Conservation (phyloP, 2,888 invertebrate genomes). For the Drosophila cracens region DNA sequence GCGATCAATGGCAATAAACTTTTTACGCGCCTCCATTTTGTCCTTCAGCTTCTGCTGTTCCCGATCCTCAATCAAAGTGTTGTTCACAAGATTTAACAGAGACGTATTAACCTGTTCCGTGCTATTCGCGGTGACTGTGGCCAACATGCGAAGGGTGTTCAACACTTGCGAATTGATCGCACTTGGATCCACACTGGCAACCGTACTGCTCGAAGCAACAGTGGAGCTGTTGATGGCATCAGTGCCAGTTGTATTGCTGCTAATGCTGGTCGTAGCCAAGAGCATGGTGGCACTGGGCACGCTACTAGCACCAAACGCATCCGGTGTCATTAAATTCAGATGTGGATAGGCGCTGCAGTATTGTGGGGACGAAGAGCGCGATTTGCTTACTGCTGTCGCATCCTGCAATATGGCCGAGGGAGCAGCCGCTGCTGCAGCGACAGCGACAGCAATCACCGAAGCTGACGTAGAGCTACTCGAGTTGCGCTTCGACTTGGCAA, state of each 20-base stretch:
- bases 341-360: constrained; percentile 81
- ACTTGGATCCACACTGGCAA: constrained; percentile 26
- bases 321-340: constrained; percentile 94
- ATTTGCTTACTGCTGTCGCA: constrained; percentile 56
- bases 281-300: constrained; percentile 36
- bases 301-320: constrained; percentile 89
- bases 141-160: constrained; percentile 84
- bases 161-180: constrained; percentile 83
- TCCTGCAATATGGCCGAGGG: constrained; percentile 64
- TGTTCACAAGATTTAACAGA: constrained; percentile 83
- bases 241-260: constrained; percentile 23
- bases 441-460: constrained; percentile 68
- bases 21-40: constrained; percentile 81
- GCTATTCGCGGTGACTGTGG: constrained; percentile 81
- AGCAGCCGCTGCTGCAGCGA: constrained; percentile 67
- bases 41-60: constrained; percentile 83
- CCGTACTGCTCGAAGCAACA: constrained; percentile 12
- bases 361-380: constrained; percentile 77
- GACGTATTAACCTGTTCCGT: constrained; percentile 79
- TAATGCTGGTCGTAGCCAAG: constrained; percentile 48
- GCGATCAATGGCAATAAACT: constrained; percentile 80
- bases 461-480: constrained; percentile 53
- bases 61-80: constrained; percentile 83
- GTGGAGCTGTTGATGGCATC: constrained; percentile 29
- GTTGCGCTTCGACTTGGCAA: constrained; percentile 69